These are phyloP conservation scores for Agrochola lota DNA, from an alignment of 2,888 invertebrate genomes.

Conservation along the genomic window DNA sequence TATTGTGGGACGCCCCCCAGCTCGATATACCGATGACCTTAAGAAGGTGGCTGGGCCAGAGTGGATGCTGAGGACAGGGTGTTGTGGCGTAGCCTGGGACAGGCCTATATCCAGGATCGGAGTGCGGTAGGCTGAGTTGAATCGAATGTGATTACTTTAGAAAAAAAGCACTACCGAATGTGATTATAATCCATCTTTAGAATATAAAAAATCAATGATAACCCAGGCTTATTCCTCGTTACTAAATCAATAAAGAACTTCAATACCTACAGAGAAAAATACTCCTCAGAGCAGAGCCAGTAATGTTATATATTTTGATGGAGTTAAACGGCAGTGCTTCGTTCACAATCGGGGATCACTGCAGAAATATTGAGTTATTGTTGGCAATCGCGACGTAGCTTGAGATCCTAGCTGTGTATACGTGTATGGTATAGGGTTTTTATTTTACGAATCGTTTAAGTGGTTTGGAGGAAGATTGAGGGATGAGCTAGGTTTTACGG, in stretches of 20 bases:
- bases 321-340: slow-evolving; percentile 58
- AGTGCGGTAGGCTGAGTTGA: too few species aligned
- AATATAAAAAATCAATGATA: neutral
- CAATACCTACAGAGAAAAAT: slow-evolving; percentile 33
- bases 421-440: neutral
- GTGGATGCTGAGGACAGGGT: too few species aligned
- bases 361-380: slow-evolving; percentile 72
- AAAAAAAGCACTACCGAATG: neutral
- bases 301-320: slow-evolving; percentile 63
- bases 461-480: neutral
- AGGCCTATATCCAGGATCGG: too few species aligned
- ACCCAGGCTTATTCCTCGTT: slow-evolving; percentile 13
- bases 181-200: neutral
- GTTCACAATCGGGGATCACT: slow-evolving; percentile 61
- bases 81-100: too few species aligned
- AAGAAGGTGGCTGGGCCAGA: too few species aligned
- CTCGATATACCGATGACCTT: too few species aligned
- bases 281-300: slow-evolving; percentile 25
- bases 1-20: too few species aligned
- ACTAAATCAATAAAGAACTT: slow-evolving; percentile 47
- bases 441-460: slow-evolving; percentile 20
- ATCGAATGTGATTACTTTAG: too few species aligned
- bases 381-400: slow-evolving; percentile 31
- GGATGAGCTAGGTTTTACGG: neutral
- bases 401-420: neutral